A percentile compares a stretch with the other conserved stretches of the same genome.
phyloP scores from a whole-genome alignment of 2,113 vertebrate genomes.

The Recurvirostra avosetta region DNA sequence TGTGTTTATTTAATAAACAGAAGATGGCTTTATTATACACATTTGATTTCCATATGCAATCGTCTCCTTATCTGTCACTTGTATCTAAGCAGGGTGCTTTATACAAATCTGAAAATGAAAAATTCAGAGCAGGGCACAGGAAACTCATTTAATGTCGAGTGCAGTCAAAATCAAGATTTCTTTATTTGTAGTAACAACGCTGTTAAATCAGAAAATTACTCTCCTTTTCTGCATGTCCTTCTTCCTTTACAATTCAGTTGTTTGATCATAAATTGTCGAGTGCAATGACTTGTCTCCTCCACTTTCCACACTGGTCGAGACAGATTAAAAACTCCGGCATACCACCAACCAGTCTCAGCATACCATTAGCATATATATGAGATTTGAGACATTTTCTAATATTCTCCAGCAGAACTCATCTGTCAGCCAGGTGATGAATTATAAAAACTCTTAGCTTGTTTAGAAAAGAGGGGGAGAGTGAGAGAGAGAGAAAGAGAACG shows the following conservation, averaged over 20 bases:
- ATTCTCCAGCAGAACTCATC: constrained; percentile 99
- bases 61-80: constrained; percentile 80
- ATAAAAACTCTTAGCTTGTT: constrained; percentile 98
- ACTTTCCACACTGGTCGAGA: constrained; percentile 94
- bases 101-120: constrained; percentile 86
- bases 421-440: constrained; percentile 99
- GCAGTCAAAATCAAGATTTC: constrained; percentile 84
- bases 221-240: constrained; percentile 79
- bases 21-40: constrained; percentile 83
- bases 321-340: constrained; percentile 96
- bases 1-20: constrained; percentile 86
- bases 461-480: constrained; percentile 78
- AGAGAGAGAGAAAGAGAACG: background rate
- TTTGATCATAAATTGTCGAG: constrained; percentile 97
- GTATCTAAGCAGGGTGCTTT: constrained; percentile 80
- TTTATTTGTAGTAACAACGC: constrained; percentile 85
- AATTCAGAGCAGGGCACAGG: constrained; percentile 76
- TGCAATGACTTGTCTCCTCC: constrained; percentile 93
- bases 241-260: constrained; percentile 85
- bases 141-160: constrained; percentile 86
- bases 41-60: constrained; percentile 79
- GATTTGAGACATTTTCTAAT: constrained; percentile 99
- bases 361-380: constrained; percentile 99
- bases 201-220: constrained; percentile 89
- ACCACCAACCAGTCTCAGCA: constrained; percentile 88